Base-by-base conservation (phyloP, 2,797 vertebrate species). In the Rhynchonycteris naso region DNA sequence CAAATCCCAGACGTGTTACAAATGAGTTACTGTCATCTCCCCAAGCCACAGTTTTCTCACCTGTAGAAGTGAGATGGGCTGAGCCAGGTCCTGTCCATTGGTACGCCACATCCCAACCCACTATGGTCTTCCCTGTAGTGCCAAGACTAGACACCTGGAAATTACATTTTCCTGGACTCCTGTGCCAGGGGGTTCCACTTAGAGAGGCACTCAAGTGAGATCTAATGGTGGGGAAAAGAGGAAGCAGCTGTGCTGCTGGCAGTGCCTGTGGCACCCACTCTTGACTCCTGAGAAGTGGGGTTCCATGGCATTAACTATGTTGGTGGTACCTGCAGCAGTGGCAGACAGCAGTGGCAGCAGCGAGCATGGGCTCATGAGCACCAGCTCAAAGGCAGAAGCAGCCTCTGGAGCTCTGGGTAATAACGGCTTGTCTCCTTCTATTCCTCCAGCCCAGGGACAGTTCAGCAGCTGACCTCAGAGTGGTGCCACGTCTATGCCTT, bases 351-450 rank as follows among this genome's bases (percentile, higher is more conserved):
- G 18, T 0, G 9, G 54, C 43, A 50, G 59, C 15, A 66, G 43
- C 7, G 13, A 65, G 28, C 21, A 54, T 11, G 56, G 59, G 26
- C 15, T 28, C 54, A 22, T 6, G 9, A 72, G 24, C 33, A 35
- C 24, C 56, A 52, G 61, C 21, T 50, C 35, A 1, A 30, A 90
- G 66, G 78, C 2, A 4, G 43, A 54, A 71, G 43, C 5, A 21
- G 61, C 83, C 72, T 54, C 80, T 28, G n/a, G 4, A 1, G 16
- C 58, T 63, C 21, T 19, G 38, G 24, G 52, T 59, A 24, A 50
- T 8, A 5, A 0, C 4, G 1, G 1, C 2, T 24, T 63, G 33
- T 86, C 30, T 30, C 22, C 65, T 28, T 16, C 54, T 1, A 16
- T 56, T 52, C 58, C 28, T 24, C 56, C 28, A 91, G 59, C 50